A percentile compares a stretch with the other conserved stretches of the same genome.
Evolutionary conservation across 2,888 invertebrate species (phyloP).

Genomic region (Tipula lateralis): DNA sequence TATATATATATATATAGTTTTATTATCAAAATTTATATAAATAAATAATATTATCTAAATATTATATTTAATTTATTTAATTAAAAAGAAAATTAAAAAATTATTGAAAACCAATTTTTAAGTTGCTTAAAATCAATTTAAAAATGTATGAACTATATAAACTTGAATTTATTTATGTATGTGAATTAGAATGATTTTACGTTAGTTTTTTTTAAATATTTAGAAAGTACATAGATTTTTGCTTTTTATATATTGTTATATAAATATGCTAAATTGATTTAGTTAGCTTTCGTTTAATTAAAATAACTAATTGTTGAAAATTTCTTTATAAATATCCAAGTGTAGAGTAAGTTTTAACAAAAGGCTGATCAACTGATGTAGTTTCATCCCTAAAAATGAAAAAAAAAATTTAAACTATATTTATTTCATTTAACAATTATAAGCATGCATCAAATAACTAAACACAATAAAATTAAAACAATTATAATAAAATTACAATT

Average conservation of each 20-base stretch:
- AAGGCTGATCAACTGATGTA: conserved; percentile 81
- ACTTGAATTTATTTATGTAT: background rate
- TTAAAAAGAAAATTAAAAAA: background rate
- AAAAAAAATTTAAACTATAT: too few species aligned
- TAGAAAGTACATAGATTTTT: background rate
- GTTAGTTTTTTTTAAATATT: background rate
- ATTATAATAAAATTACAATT: too few species aligned
- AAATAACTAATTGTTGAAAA: conserved; percentile 37
- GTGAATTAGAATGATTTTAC: background rate
- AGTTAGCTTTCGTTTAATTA: background rate
- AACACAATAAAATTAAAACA: too few species aligned
- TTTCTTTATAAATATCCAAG: conserved; percentile 79
- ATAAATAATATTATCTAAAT: background rate
- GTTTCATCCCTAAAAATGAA: conserved; percentile 66
- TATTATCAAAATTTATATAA: background rate
- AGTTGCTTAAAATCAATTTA: background rate
- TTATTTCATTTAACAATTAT: too few species aligned
- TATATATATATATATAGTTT: background rate
- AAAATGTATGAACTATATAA: background rate
- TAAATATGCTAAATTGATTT: background rate
- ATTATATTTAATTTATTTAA: background rate
- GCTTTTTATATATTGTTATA: background rate
- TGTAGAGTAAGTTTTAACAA: conserved; percentile 91
- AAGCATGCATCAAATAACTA: too few species aligned
- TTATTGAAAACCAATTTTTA: background rate